These are phyloP conservation scores for Heteropelma amictum DNA, from an alignment of 2,888 invertebrate genomes.

Conservation along the genomic window DNA sequence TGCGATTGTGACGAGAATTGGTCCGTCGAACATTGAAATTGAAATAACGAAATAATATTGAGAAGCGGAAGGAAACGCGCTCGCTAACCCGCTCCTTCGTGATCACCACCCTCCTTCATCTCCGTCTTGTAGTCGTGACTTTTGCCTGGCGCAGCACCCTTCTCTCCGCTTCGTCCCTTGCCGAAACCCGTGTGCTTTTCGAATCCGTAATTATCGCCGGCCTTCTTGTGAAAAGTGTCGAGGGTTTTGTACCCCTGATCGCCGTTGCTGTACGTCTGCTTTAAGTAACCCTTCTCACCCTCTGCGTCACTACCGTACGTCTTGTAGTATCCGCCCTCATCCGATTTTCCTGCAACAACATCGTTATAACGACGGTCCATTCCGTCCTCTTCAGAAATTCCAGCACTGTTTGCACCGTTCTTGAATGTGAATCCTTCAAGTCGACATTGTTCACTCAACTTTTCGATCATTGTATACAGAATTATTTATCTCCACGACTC, in stretches of 20 bases:
- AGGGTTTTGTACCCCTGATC: slow-evolving; percentile 86
- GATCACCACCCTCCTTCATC: slow-evolving; percentile 77
- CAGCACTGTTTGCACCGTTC: no score
- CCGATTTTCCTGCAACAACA: slow-evolving; percentile 75
- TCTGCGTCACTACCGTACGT: slow-evolving; percentile 82
- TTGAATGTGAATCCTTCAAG: no score
- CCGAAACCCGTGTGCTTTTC: slow-evolving; percentile 85
- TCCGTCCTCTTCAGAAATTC: slow-evolving; percentile 19
- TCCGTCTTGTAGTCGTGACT: slow-evolving; percentile 70
- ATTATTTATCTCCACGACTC: no score
- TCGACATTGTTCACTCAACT: no score
- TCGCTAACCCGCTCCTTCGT: slow-evolving; percentile 76
- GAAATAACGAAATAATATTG: background rate
- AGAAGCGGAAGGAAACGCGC: background rate
- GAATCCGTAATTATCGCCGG: slow-evolving; percentile 86
- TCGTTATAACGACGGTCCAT: slow-evolving; percentile 47
- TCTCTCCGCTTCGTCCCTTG: slow-evolving; percentile 73
- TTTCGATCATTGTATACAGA: no score
- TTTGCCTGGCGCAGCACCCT: slow-evolving; percentile 65
- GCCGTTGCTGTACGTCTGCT: slow-evolving; percentile 83
- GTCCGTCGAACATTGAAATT: background rate
- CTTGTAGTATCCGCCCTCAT: slow-evolving; percentile 80
- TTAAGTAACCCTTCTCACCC: slow-evolving; percentile 82
- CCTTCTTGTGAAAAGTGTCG: slow-evolving; percentile 86
- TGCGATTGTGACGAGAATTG: background rate